A percentile compares a stretch with the other conserved stretches of the same genome.
Evolutionary conservation across 2,888 invertebrate species (phyloP).

Genomic region (Brachycybe producta): DNA sequence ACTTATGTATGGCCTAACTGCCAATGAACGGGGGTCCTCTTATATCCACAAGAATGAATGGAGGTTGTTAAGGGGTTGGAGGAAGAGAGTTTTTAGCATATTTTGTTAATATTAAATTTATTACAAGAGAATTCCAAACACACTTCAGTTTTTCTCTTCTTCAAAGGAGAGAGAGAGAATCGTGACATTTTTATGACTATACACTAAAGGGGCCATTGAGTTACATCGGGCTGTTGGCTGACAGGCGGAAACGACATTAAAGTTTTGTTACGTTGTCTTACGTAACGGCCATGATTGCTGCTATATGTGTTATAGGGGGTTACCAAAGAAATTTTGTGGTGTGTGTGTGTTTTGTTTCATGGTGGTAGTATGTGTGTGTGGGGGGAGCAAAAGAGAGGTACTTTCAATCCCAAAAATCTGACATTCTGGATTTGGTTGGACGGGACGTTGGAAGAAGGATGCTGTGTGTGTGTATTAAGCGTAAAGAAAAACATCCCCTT

Average conservation of each 20-base stretch:
- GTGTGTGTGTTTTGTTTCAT: no score
- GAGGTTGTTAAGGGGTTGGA: not conserved
- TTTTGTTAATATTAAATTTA: slow-evolving; percentile 23
- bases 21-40: not conserved
- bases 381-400: no score
- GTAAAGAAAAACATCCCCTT: no score
- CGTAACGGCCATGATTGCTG: slow-evolving; percentile 19
- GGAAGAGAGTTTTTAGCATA: slow-evolving; percentile 14
- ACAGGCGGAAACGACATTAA: slow-evolving; percentile 22
- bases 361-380: no score
- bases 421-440: no score
- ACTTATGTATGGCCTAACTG: no score
- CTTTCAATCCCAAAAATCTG: no score
- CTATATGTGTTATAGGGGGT: no score
- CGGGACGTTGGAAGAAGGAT: no score
- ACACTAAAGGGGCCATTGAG: slow-evolving; percentile 22
- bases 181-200: slow-evolving; percentile 22
- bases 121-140: slow-evolving; percentile 16
- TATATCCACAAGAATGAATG: not conserved
- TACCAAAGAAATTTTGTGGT: no score
- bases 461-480: no score
- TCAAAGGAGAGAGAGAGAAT: slow-evolving; percentile 10
- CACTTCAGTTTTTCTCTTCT: no score
- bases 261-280: slow-evolving; percentile 22
- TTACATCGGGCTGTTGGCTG: slow-evolving; percentile 22